Evolutionary conservation across 1,140 invertebrate species (phyloP), one percentile per base, ranked within the genome.

Genomic region (Maniola jurtina): DNA sequence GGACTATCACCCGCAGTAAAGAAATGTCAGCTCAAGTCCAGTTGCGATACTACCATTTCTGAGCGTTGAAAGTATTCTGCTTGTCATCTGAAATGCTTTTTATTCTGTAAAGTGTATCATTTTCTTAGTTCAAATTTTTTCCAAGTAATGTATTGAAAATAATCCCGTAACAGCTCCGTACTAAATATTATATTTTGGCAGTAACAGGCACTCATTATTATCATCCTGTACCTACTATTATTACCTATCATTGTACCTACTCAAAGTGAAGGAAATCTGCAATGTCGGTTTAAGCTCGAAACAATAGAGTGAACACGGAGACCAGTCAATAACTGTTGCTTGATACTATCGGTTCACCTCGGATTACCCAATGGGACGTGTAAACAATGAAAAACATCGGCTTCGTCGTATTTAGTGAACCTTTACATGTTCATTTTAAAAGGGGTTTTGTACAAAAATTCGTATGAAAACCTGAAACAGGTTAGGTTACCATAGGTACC

Each of bases 311-410:
- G 70, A 64, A 63, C 70, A 64, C 68, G 80, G 71, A 75, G 70
- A 64, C 70, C 73, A 64, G 60, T 70, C 66, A 74, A 76, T 79
- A 81, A 81, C 79, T 72, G 78, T 79, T 82, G 68, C 80, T 76
- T 70, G 59, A 68, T 71, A 68, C 72, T 72, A 74, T 66, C 68
- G 71, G 72, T 75, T 75, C 76, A 80, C 75, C 76, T 76, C 74
- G 77, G 75, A 76, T 83, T 81, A 81, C 75, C 72, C 58, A 45
- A 70, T 33, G 73, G 57, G 50, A 34, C 59, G 70, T 68, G 61
- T 65, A 68, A 68, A 71, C 65, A 72, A 36, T n/a, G 38, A 55
- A 47, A 68, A 56, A 63, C 61, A 50, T 64, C 15, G 36, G 8
- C 33, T 36, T 54, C 34, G 50, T 64, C 34, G 33, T 60, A 40